Evolutionary conservation across 2,888 invertebrate species (phyloP), one percentile per base, ranked within the genome.

Genomic region (Amorpha juglandis): DNA sequence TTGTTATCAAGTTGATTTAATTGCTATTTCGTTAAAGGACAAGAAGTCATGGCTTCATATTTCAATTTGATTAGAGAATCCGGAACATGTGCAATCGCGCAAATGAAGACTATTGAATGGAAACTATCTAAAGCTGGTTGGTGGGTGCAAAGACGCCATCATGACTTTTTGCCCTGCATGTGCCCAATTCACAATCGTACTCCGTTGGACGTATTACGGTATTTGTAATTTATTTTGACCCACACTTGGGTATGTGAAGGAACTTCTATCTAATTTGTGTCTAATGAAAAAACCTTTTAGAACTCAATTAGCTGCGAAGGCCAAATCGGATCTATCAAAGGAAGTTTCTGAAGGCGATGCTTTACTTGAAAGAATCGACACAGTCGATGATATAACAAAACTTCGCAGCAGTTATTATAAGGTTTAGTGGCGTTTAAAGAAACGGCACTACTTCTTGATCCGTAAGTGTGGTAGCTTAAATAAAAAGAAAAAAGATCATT

Each of bases 11-110:
- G 14, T 52, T 14, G 2, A 33, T 27, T 27, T 0, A 12, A 52
- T 27, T 0, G 9, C 14, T 27, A 7, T 58, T 58, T 8, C 45
- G 1, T 45, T 71, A 42, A 68, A 94, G 94, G 94, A 4, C 94
- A 94, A 84, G 92, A 94, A 75, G 73, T 86, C 27, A 92, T 94
- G 86, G 80, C 88, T 0, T 80, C 87, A 0, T 94, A 92, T 71
- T 90, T 92, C 66, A 78, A 83, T 66, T 73, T 93, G 19, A 66
- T 94, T 63, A 76, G 83, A 48, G 84, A 88, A 68, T 87, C 92
- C 6, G 82, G 82, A 7, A 67, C 62, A 0, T 89, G 91, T 65
- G 71, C 84, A 0, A 78, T 88, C 6, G 89, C 93, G 0, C 81
- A 89, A 69, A 74, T 85, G 62, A 91, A 91, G 72, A 78, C 84